Evolutionary conservation across 1,140 invertebrate species (phyloP).

Genomic region (Drosophila elegans): DNA sequence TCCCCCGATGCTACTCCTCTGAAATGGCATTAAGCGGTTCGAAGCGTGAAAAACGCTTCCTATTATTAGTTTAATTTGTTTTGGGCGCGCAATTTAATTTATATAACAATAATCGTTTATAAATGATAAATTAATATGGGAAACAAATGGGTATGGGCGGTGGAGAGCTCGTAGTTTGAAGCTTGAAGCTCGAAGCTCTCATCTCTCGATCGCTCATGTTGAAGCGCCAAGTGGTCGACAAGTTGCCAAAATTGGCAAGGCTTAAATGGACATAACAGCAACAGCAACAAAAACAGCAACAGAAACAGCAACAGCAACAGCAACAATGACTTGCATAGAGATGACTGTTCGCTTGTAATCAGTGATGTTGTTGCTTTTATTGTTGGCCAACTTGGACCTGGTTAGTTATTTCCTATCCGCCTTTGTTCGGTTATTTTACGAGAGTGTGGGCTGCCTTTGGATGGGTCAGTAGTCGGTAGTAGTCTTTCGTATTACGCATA

Average conservation of each 20-base stretch:
- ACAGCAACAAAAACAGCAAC: constrained; percentile 17
- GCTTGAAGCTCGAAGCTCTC: constrained; percentile 26
- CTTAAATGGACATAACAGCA: constrained; percentile 74
- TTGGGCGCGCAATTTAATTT: constrained; percentile 81
- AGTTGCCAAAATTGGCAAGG: constrained; percentile 81
- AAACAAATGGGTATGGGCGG: constrained; percentile 78
- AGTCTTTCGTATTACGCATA: constrained; percentile 67
- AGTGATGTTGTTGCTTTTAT: constrained; percentile 7
- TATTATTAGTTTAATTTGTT: constrained; percentile 83
- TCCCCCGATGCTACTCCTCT: constrained; percentile 10
- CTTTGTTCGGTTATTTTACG: constrained; percentile 58
- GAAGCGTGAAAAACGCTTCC: constrained; percentile 79
- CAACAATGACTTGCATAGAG: constrained; percentile 8
- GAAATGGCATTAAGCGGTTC: constrained; percentile 37
- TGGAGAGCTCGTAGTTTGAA: constrained; percentile 33
- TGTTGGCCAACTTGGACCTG: constrained; percentile 39
- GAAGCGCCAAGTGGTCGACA: constrained; percentile 72
- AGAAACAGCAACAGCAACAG: constrained; percentile 36
- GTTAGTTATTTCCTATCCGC: constrained; percentile 75
- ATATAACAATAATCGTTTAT: constrained; percentile 82
- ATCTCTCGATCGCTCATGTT: constrained; percentile 43
- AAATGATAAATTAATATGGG: constrained; percentile 84
- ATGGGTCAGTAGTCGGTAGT: constrained; percentile 49
- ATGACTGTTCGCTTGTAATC: constrained; percentile 30
- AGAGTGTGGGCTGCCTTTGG: constrained; percentile 50